Evolutionary conservation across 1,140 invertebrate genomes (phyloP), one percentile per base, ranked within the genome.

Genomic region (Drosophila kohkoa): DNA sequence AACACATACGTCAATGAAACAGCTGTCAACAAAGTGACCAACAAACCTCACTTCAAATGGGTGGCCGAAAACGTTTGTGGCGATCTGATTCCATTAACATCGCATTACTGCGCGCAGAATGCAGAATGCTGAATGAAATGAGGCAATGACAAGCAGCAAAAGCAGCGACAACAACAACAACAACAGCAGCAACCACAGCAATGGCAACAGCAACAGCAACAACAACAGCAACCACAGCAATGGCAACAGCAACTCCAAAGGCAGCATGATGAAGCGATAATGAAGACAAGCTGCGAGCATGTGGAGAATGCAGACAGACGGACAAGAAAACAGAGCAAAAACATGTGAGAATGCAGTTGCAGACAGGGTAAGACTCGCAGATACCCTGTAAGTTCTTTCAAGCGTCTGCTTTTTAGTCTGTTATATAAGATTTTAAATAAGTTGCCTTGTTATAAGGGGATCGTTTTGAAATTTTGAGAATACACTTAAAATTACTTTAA

Each of bases 61-160:
- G 63, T 77, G 69, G 74, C 43, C 67, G 60, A 52, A 49, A 72
- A 32, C 35, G 13, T n/a, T 25, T 30, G 13, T 20, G 65, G 59
- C 30, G 16, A 63, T 55, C 70, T 73, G 35, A 66, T 59, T 80
- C 51, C 76, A 88, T 87, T 87, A 74, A 80, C 64, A 72, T 60
- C 65, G 59, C 35, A 51, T 52, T 46, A 38, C 7, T 75, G 66
- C 64, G 66, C 45, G 41, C 35, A 67, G 79, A 55, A 81, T 86
- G 78, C 59, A 75, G 41, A 70, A 75, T 86, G 78, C 59, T 70
- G 38, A 70, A 75, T 64, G 60, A 64, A 60, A 52, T 30, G 32
- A 30, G 32, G 52, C 41, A 43, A 41, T 41, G 38, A 8, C 11
- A 41, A 41, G 20, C 38, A 4, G 3, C 38, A 41, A 38, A 6